Conservation (phyloP, 1,140 invertebrate species). For the Nebria ingens region DNA sequence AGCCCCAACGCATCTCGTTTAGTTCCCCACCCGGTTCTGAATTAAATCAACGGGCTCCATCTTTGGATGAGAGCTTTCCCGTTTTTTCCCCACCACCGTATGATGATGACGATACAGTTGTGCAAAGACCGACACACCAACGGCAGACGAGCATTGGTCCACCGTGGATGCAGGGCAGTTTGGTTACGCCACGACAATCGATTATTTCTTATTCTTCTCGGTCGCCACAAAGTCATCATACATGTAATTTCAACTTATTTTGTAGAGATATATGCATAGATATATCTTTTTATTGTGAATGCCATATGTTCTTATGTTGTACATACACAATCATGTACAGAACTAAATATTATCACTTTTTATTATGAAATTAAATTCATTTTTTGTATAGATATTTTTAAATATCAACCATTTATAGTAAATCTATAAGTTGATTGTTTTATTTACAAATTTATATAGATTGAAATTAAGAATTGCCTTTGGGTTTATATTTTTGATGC, state of each 20-base stretch:
- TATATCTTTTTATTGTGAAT: background rate
- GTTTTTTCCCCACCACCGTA: constrained; percentile 74
- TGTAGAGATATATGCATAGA: background rate
- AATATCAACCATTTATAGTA: no score
- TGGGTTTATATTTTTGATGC: no score
- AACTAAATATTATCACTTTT: background rate
- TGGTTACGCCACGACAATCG: constrained; percentile 48
- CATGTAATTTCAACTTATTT: constrained; percentile 50
- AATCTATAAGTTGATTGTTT: no score
- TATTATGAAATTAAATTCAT: no score
- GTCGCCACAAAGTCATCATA: constrained; percentile 64
- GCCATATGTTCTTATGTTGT: constrained; percentile 9
- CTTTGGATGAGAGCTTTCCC: constrained; percentile 68
- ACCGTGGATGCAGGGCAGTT: constrained; percentile 40
- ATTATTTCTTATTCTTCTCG: constrained; percentile 59
- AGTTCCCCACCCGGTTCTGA: constrained; percentile 64
- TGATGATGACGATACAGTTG: constrained; percentile 37
- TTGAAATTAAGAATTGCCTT: no score
- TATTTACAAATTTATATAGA: no score
- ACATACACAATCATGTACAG: constrained; percentile 5
- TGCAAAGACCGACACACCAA: constrained; percentile 32
- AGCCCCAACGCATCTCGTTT: constrained; percentile 65
- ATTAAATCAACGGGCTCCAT: constrained; percentile 50
- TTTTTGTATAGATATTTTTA: no score
- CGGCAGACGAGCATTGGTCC: constrained; percentile 41